Evolutionary conservation across 2,888 invertebrate species (phyloP).

Genomic region (Gnatocerus cornutus): DNA sequence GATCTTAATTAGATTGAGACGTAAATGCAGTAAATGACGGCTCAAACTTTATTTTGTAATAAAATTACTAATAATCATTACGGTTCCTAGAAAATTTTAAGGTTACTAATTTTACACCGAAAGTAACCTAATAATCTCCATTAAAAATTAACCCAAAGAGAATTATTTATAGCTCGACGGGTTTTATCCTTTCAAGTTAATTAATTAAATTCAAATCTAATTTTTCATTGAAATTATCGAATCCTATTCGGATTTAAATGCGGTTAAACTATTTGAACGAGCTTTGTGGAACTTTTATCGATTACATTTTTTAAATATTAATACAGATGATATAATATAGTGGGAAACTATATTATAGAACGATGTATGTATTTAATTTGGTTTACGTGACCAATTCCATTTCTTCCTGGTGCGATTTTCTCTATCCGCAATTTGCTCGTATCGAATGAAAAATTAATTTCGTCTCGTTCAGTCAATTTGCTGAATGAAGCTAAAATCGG

Average conservation of each 20-base stretch:
- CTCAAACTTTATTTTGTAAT: no score
- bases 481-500: constrained; percentile 4
- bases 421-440: background rate
- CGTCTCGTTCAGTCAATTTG: background rate
- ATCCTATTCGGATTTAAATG: background rate
- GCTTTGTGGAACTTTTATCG: no score
- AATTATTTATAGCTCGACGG: constrained; percentile 28
- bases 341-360: background rate
- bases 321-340: background rate
- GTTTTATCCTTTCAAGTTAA: constrained; percentile 22
- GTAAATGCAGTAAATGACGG: no score
- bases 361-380: background rate
- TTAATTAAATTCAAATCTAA: constrained; percentile 35
- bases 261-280: no score
- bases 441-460: constrained; percentile 3
- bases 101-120: constrained; percentile 11
- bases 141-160: constrained; percentile 28
- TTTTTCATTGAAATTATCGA: constrained; percentile 25
- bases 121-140: constrained; percentile 18
- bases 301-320: background rate
- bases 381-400: constrained; percentile 5
- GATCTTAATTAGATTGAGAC: background rate
- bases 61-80: no score
- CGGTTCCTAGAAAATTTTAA: background rate
- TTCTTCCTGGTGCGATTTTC: constrained; percentile 2